Base-by-base conservation (phyloP, 2,113 vertebrate genomes). In the Lepisosteus oculatus region DNA sequence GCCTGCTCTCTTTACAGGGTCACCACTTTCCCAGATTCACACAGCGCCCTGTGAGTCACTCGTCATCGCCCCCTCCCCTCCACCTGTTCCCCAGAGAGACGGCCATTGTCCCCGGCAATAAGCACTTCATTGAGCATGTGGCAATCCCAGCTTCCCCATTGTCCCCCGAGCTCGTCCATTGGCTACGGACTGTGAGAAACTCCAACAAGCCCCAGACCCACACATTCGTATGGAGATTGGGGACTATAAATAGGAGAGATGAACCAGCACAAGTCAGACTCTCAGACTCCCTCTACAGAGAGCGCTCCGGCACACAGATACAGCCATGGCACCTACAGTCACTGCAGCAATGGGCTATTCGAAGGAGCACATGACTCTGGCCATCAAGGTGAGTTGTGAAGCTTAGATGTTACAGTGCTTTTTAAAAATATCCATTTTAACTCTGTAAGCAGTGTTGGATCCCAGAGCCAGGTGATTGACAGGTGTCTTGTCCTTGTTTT, bases 191-290 rank as follows among this genome's bases (percentile, higher is more conserved):
- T 79, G 77, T 83, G 81, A 75, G 81, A 83, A 83, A 74, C 69
- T 83, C 67, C 76, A 78, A 71, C 76, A 62, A 80, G 51, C 72
- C 67, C 69, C 56, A 77, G 75, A 75, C 76, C 68, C 80, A 82
- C 78, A 75, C 72, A 82, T 82, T 80, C 74, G 78, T 74, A 82
- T 81, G 77, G 55, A 80, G 76, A 82, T 82, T 55, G 47, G 47
- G 70, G 75, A 79, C 72, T 80, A 81, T 81, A 81, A 65, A 78
- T 78, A 74, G 69, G 43, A 68, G 65, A 64, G 65, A 47, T 69
- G 69, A 69, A 72, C 67, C 76, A 78, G 72, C 55, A 63, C 56
- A 68, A 55, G 72, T 68, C 79, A 78, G 64, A 78, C 57, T 76
- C 74, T 64, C 29, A 29, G 29, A 29, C 29, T 29, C 67, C 76